Percentiles rank a stretch among this genome's conserved stretches.
Evolutionary conservation across 1,140 invertebrate species (phyloP).

Genomic region (Drosophila jambulina): DNA sequence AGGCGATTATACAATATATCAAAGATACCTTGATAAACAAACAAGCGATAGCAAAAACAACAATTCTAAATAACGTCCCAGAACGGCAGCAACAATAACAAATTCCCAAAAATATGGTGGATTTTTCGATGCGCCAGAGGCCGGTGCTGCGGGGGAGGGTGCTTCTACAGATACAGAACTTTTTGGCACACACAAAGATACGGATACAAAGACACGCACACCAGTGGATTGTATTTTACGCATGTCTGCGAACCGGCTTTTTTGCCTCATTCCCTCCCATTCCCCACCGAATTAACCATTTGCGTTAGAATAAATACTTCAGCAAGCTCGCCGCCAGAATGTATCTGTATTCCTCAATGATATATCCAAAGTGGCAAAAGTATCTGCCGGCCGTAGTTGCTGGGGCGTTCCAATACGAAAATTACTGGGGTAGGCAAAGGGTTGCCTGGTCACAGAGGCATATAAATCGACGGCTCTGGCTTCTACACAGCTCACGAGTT

Average conservation of each 20-base stretch:
- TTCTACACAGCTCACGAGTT: conserved; percentile 37
- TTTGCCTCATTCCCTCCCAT: conserved; percentile 20
- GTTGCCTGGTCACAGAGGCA: conserved; percentile 27
- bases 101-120: conserved; percentile 52
- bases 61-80: conserved; percentile 21
- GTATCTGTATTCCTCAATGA: conserved; percentile 50
- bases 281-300: conserved; percentile 5
- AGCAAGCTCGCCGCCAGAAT: conserved; percentile 24
- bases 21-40: conserved; percentile 42
- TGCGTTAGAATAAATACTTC: conserved; percentile 62
- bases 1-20: conserved; percentile 26
- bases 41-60: conserved; percentile 22
- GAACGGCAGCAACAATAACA: conserved; percentile 10
- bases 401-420: conserved; percentile 64
- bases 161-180: conserved; percentile 36
- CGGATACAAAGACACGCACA: conserved; percentile 13
- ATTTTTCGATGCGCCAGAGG: conserved; percentile 20
- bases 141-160: not conserved
- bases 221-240: conserved; percentile 43
- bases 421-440: conserved; percentile 79
- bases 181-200: conserved; percentile 36
- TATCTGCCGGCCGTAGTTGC: conserved; percentile 13
- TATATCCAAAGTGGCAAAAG: conserved; percentile 21
- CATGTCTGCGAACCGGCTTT: conserved; percentile 80
- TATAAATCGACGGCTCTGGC: not conserved